These are phyloP conservation scores for Caprella mutica DNA, from an alignment of 2,888 invertebrate genomes.

Conservation along the genomic window DNA sequence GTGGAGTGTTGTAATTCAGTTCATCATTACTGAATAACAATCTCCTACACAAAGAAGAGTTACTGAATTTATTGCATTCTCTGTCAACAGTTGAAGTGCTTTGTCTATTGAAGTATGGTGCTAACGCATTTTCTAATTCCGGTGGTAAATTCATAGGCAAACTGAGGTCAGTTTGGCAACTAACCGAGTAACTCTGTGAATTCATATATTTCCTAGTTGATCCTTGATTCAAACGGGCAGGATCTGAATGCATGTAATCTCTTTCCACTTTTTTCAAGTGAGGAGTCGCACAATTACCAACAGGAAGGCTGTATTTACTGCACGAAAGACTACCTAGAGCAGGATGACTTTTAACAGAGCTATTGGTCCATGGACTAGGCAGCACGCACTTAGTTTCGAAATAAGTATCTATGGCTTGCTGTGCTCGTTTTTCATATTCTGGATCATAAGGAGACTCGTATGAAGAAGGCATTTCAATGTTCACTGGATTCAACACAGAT, in stretches of 20 bases:
- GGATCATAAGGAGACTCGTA: conserved; percentile 18
- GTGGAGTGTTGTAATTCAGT: not conserved
- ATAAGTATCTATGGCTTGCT: conserved; percentile 31
- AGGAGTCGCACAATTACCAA: not conserved
- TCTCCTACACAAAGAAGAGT: conserved; percentile 23
- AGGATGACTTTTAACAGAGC: not conserved
- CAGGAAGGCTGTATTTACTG: not conserved
- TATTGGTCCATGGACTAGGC: conserved; percentile 30
- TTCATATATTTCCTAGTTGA: not conserved
- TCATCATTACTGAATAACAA: conserved; percentile 25
- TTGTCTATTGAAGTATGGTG: not conserved
- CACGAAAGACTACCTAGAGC: not conserved
- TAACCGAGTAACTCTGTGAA: conserved; percentile 7
- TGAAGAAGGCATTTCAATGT: conserved; percentile 23
- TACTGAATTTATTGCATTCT: conserved; percentile 19
- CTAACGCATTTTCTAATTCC: not conserved
- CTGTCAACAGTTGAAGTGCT: not conserved
- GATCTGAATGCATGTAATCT: too few species aligned
- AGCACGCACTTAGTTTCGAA: conserved; percentile 17
- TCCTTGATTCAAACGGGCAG: not conserved
- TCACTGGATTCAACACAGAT: conserved; percentile 20
- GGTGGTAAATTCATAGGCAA: conserved; percentile 18
- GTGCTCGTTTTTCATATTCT: conserved; percentile 23
- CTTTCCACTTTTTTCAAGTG: not conserved
- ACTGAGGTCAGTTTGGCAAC: conserved; percentile 27